Evolutionary conservation across 2,113 vertebrate species (phyloP), one percentile per base, ranked within the genome.

Genomic region (Apteryx mantelli): DNA sequence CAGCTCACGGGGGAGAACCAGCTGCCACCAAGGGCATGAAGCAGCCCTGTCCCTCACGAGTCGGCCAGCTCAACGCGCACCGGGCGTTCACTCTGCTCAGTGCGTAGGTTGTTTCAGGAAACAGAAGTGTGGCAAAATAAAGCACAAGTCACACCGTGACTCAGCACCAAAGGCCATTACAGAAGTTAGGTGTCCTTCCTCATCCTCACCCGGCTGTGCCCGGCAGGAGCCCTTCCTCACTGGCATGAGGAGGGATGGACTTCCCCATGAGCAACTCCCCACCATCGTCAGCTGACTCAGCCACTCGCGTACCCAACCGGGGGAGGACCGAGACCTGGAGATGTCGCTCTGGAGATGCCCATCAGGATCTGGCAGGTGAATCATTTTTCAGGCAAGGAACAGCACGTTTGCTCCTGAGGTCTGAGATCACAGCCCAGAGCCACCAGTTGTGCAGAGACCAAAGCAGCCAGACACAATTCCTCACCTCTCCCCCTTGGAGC

Each of bases 21-120:
- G 24, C 26, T 61, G 26, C 30, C 22, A 26, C 14, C 55, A 56
- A 56, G 55, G 30, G 55, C 28, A 32, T 32, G 61, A 63, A 88
- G 6, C 36, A 74, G 20, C 60, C 34, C 55, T 50, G 24, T 66
- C 70, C 32, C 0, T 2, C 18, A 68, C 6, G 44, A 1, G 16
- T 32, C 28, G 38, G 22, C 0, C 1, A 82, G 9, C 44, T 50
- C 70, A 78, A n/a, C 13, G 85, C 28, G 55, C 70, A 69, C 46
- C n/a, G 26, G 12, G 26, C 5, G 4, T 76, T 91, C 69, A 7
- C 53, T 80, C 66, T 69, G 1, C 26, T 38, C 11, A 34, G 58
- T n/a, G 70, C 61, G 42, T 56, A 22, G 19, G 38, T 93, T 75
- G 55, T 93, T 93, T 65, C 34, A 91, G 75, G 18, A 52, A 90